A percentile compares a stretch with the other conserved stretches of the same genome.
phyloP scores from a whole-genome alignment of 2,888 invertebrate species.

The Sabatieria punctata region DNA sequence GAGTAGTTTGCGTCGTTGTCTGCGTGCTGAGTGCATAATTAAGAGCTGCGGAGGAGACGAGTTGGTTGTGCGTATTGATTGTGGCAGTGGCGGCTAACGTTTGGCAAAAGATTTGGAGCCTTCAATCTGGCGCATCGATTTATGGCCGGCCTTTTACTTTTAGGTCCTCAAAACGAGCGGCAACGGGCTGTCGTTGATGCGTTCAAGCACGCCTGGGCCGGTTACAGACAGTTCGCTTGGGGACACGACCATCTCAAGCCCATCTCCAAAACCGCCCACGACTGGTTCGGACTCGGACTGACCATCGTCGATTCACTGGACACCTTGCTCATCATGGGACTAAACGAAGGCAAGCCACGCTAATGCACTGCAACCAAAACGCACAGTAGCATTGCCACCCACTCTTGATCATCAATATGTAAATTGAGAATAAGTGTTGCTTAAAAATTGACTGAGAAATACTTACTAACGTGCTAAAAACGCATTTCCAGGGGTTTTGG shows the following conservation, averaged over 20 bases:
- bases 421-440: too few species aligned
- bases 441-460: too few species aligned
- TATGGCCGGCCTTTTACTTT: slow-evolving; percentile 7
- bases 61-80: too few species aligned
- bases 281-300: slow-evolving; percentile 93
- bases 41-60: too few species aligned
- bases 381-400: too few species aligned
- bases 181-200: slow-evolving; percentile 72
- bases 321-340: slow-evolving; percentile 85
- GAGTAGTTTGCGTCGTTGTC: too few species aligned
- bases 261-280: slow-evolving; percentile 58
- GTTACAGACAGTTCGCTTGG: slow-evolving; percentile 86
- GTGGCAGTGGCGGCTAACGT: too few species aligned
- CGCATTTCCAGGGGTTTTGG: too few species aligned
- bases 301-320: slow-evolving; percentile 87
- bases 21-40: too few species aligned
- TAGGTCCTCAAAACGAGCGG: slow-evolving; percentile 57
- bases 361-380: too few species aligned
- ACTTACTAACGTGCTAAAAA: too few species aligned
- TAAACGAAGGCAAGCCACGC: slow-evolving; percentile 74
- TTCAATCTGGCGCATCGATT: background rate
- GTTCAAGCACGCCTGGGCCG: slow-evolving; percentile 81
- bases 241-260: slow-evolving; percentile 90
- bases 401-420: too few species aligned
- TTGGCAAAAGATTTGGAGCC: background rate